Evolutionary conservation across 2,888 invertebrate genomes (phyloP), one percentile per base, ranked within the genome.

Genomic region (Drosophila flavopinicola): DNA sequence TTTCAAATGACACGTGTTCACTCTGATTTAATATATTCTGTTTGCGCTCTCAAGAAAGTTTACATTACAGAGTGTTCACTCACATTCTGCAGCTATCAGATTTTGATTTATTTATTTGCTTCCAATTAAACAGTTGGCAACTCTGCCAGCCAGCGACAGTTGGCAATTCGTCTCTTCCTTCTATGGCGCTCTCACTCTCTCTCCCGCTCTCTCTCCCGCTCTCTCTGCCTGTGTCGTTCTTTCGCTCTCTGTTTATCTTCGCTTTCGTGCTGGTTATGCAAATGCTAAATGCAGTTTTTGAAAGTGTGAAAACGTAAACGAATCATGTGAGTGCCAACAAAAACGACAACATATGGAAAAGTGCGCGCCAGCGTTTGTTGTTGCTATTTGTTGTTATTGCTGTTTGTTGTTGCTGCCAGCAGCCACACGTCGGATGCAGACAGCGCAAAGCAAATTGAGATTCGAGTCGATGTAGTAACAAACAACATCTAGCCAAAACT

Each of bases 271-370:
- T 53, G 17, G 72, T 79, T 85, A 79, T 82, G 85, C 79, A 79
- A 79, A 85, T 82, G 66, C 71, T 39, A 65, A 71, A 58, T 75
- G 78, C 76, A 67, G 44, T 75, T 76, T 79, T 63, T 60, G 57
- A 78, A 75, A 73, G 79, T 73, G 83, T 67, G 76, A 82, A 83
- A 75, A 64, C n/a, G 49, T 53, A 54, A 58, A 48, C 53, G 59
- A 67, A 66, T 78, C 73, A 79, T 83, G 63, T 77, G 80, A 78
- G 70, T 56, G 63, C 33, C 76, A 59, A 44, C 51, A 45, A 51
- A 33, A 47, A 37, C 42, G 38, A 56, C 37, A 52, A 59, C 69
- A 53, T 68, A 48, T 39, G 38, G 27, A 38, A 39, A 48, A 42
- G 35, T 33, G 49, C 2, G 38, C 49, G 25, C 32, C 15, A 30